phyloP scores from a whole-genome alignment of 2,888 invertebrate species.

The Ditula angustiorana region DNA sequence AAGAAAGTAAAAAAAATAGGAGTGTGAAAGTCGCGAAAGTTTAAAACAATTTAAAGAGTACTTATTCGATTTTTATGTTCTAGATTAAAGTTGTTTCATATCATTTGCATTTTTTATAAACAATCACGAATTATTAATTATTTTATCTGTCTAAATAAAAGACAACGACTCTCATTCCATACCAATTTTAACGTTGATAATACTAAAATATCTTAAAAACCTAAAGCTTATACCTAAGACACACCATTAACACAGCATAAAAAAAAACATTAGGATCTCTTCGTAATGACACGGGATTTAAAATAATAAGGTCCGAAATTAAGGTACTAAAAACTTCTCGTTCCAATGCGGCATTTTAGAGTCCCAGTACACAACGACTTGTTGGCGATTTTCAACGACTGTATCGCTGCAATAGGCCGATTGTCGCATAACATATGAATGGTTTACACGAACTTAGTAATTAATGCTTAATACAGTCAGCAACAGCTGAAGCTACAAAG shows the following conservation, averaged over 20 bases:
- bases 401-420: not conserved
- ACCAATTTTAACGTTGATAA: not conserved
- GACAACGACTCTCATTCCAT: not conserved
- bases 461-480: too few species aligned
- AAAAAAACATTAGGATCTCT: not conserved
- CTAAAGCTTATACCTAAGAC: not conserved
- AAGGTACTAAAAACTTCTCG: not conserved
- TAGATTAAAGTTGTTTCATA: too few species aligned
- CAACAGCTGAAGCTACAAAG: not conserved
- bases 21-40: too few species aligned
- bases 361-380: not conserved
- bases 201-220: not conserved
- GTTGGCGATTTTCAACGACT: not conserved
- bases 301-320: conserved; percentile 3
- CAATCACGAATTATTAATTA: too few species aligned
- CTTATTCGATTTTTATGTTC: too few species aligned
- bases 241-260: not conserved
- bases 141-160: too few species aligned
- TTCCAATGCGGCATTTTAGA: not conserved
- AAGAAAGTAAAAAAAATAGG: too few species aligned
- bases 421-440: not conserved
- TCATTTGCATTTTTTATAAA: too few species aligned
- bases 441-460: not conserved
- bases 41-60: too few species aligned
- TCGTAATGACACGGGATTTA: not conserved